Percentiles rank a stretch among this genome's conserved stretches.
Conservation (phyloP, 2,797 vertebrate genomes). For the Ctenopoma kingsleyae region DNA sequence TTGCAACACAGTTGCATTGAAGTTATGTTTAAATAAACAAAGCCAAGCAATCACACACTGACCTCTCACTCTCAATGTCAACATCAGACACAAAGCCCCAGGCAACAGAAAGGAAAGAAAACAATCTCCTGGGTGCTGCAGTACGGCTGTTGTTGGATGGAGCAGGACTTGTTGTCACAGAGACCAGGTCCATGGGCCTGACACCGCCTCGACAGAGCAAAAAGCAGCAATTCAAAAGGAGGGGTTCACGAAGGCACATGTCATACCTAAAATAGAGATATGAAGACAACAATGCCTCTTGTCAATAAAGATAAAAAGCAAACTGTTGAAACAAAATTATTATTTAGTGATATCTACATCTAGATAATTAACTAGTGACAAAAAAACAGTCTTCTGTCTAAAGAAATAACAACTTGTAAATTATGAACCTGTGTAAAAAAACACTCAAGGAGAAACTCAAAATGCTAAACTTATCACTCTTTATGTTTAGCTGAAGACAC, state of each 20-base stretch:
- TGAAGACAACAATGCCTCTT: neutral
- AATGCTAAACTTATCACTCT: neutral
- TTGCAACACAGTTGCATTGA: neutral
- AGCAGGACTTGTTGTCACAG: conserved; percentile 88
- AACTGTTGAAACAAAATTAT: conserved; percentile 13
- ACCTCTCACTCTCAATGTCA: conserved; percentile 95
- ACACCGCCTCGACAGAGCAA: conserved; percentile 90
- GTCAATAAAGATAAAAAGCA: conserved; percentile 27
- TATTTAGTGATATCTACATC: neutral
- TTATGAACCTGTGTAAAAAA: neutral
- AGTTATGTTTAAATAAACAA: conserved; percentile 6
- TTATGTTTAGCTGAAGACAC: neutral
- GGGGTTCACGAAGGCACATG: conserved; percentile 90
- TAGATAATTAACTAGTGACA: conserved; percentile 12
- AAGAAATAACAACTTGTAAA: neutral
- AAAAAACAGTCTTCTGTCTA: neutral
- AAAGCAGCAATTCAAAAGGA: conserved; percentile 93
- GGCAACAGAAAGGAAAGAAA: conserved; percentile 94
- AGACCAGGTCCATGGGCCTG: conserved; percentile 91
- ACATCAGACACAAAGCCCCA: conserved; percentile 96
- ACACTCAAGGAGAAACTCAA: neutral
- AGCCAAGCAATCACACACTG: conserved; percentile 20
- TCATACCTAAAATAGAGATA: conserved; percentile 85
- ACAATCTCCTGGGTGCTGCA: conserved; percentile 82
- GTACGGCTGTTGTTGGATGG: conserved; percentile 75